Conservation (phyloP, 2,888 invertebrate species). For the Sphecodes monilicornis region DNA sequence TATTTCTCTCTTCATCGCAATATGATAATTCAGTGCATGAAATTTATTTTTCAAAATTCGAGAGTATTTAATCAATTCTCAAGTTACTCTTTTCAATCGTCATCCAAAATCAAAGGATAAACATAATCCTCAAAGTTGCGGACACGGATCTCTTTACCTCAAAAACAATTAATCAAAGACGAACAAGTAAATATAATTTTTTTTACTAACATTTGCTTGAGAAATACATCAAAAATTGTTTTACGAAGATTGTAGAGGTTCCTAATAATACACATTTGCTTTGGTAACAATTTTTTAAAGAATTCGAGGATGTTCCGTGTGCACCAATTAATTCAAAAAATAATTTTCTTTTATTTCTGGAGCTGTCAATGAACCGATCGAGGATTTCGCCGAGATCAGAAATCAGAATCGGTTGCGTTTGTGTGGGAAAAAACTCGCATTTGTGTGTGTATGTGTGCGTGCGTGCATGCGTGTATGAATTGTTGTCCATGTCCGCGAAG, state of each 20-base stretch:
- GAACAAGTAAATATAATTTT: not conserved
- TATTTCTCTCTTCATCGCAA: no score
- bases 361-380: slow-evolving; percentile 21
- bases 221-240: no score
- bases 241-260: no score
- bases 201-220: not conserved
- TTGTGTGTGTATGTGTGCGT: slow-evolving; percentile 66
- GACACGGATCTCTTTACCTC: not conserved
- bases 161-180: not conserved
- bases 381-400: slow-evolving; percentile 61
- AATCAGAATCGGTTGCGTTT: slow-evolving; percentile 58
- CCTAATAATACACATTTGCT: no score
- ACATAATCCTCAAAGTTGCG: not conserved
- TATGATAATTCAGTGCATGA: no score
- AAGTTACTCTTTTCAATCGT: not conserved
- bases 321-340: not conserved
- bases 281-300: not conserved
- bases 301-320: not conserved
- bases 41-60: no score
- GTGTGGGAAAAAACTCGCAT: slow-evolving; percentile 75
- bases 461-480: slow-evolving; percentile 32
- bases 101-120: not conserved
- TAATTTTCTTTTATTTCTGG: slow-evolving; percentile 41
- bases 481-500: slow-evolving; percentile 61
- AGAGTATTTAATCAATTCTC: not conserved